Percentiles rank a stretch among this genome's conserved stretches.
These are phyloP conservation scores for Leptopilina myrica DNA, from an alignment of 2,888 invertebrate species.

Conservation along the genomic window DNA sequence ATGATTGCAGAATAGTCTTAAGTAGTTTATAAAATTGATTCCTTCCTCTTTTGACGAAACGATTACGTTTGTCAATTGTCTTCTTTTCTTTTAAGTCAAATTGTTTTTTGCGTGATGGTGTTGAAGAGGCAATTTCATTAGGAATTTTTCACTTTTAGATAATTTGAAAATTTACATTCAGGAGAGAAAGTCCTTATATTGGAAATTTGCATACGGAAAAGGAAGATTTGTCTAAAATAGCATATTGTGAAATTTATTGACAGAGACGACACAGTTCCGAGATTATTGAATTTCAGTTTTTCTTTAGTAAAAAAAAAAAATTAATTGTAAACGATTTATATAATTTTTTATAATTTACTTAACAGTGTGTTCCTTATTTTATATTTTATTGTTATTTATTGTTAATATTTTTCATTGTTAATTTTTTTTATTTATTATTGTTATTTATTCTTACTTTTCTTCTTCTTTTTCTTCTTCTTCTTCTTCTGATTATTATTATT, in stretches of 20 bases:
- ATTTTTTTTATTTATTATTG: no score
- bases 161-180: slow-evolving; percentile 23
- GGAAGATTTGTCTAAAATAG: slow-evolving; percentile 13
- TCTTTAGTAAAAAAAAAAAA: no score
- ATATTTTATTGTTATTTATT: no score
- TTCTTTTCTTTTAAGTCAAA: not conserved
- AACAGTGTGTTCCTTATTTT: no score
- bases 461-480: no score
- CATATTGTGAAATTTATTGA: slow-evolving; percentile 21
- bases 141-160: slow-evolving; percentile 9
- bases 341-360: no score
- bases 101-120: not conserved
- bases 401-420: no score
- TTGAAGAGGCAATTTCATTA: not conserved
- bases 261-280: not conserved
- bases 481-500: no score
- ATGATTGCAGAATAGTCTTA: not conserved
- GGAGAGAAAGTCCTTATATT: slow-evolving; percentile 10
- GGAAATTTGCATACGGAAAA: not conserved
- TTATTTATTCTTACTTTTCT: no score
- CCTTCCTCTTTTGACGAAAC: not conserved
- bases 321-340: no score
- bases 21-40: slow-evolving; percentile 13
- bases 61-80: slow-evolving; percentile 1
- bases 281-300: not conserved